A percentile compares a stretch with the other conserved stretches of the same genome.
These are phyloP conservation scores for Orussus abietinus DNA, from an alignment of 1,140 invertebrate genomes.

Conservation along the genomic window DNA sequence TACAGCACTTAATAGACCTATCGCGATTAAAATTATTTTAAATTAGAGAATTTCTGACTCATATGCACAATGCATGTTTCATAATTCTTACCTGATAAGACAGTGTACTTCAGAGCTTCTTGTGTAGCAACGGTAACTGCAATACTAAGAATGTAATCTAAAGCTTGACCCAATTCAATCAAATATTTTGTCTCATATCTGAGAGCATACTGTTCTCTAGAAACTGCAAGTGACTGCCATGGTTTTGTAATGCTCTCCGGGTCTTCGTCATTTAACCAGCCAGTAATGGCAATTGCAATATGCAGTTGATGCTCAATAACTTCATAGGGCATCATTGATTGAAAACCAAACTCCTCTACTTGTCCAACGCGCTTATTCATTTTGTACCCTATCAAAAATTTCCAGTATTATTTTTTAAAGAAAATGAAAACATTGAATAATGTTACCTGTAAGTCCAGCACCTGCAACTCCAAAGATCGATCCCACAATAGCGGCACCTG, in stretches of 20 bases:
- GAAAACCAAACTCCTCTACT: slow-evolving; percentile 69
- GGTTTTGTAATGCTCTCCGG: slow-evolving; percentile 54
- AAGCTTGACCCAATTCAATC: slow-evolving; percentile 61
- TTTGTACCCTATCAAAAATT: slow-evolving; percentile 57
- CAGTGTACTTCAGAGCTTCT: slow-evolving; percentile 71
- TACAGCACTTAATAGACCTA: slow-evolving; percentile 64
- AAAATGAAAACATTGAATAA: slow-evolving; percentile 6
- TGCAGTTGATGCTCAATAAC: slow-evolving; percentile 54
- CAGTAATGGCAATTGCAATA: slow-evolving; percentile 65
- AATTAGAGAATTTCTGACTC: too few species aligned
- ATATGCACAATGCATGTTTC: too few species aligned
- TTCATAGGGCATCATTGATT: slow-evolving; percentile 49
- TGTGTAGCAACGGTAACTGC: slow-evolving; percentile 67
- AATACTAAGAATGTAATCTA: slow-evolving; percentile 64
- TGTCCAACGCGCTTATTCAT: slow-evolving; percentile 70
- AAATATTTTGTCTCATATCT: slow-evolving; percentile 69
- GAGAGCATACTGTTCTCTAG: slow-evolving; percentile 67
- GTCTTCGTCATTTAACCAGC: slow-evolving; percentile 59
- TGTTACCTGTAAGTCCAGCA: slow-evolving; percentile 60
- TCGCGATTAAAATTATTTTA: slow-evolving; percentile 1
- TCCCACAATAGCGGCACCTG: slow-evolving; percentile 63
- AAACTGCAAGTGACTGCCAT: slow-evolving; percentile 61
- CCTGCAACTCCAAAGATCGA: slow-evolving; percentile 69
- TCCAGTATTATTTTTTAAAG: not conserved
- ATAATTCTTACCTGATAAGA: slow-evolving; percentile 58